These are phyloP conservation scores for Alligator sinensis DNA, from an alignment of 2,113 vertebrate species.

Conservation along the genomic window DNA sequence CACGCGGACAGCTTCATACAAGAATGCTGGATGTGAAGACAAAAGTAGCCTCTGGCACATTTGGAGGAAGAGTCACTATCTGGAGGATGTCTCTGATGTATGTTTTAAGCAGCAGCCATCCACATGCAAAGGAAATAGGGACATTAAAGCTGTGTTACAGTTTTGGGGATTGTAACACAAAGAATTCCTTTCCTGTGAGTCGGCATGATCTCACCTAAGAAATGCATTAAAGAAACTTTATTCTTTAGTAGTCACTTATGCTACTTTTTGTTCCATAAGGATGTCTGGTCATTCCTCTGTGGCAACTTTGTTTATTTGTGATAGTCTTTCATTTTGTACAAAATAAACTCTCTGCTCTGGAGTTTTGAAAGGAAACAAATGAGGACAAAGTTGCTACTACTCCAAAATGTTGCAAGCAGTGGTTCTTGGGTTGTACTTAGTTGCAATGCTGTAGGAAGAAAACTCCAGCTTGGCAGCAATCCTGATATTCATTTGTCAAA, in stretches of 20 bases:
- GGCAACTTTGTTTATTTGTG: conserved; percentile 7
- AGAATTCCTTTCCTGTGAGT: conserved; percentile 25
- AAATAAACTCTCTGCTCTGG: background rate
- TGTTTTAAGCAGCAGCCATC: background rate
- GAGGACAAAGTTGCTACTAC: background rate
- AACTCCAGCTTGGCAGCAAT: background rate
- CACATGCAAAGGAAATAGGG: background rate
- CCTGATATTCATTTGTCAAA: background rate
- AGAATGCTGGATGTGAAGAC: background rate
- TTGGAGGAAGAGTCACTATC: background rate
- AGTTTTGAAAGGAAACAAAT: conserved; percentile 4
- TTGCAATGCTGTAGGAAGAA: background rate
- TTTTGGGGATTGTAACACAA: background rate
- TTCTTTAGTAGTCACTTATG: background rate
- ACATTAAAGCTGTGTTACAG: conserved; percentile 2
- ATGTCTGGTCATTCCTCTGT: conserved; percentile 45
- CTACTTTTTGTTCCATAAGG: conserved; percentile 48
- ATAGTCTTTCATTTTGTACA: conserved; percentile 11
- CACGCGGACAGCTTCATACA: background rate
- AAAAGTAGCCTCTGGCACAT: background rate
- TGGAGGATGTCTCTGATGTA: conserved; percentile 1
- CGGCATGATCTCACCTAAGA: background rate
- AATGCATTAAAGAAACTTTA: background rate
- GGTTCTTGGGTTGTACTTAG: background rate
- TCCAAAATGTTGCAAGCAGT: background rate